A percentile compares a stretch with the other conserved stretches of the same genome.
Conservation (phyloP, 1,140 invertebrate species). For the Cryptotermes secundus region DNA sequence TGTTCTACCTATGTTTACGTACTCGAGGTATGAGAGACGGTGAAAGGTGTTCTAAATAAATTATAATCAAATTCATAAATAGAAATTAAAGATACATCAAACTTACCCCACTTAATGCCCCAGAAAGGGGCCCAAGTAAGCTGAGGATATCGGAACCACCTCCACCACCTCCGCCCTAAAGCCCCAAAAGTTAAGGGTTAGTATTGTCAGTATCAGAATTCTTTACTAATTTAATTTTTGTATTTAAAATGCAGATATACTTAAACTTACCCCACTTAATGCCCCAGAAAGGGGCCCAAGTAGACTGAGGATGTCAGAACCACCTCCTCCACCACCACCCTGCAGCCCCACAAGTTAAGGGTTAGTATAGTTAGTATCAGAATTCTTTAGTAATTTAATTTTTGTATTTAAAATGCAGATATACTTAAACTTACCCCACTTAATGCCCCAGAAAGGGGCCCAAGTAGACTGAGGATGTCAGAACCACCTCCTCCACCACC, state of each 20-base stretch:
- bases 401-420: too few relatives aligned
- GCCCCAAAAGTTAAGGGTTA: too few relatives aligned
- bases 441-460: slow-evolving; percentile 38
- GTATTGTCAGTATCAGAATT: too few relatives aligned
- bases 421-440: slow-evolving; percentile 36
- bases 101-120: slow-evolving; percentile 39
- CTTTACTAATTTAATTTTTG: too few relatives aligned
- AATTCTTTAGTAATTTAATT: too few relatives aligned
- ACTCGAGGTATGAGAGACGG: too few relatives aligned
- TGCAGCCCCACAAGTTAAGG: not conserved
- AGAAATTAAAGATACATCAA: not conserved
- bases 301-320: slow-evolving; percentile 36
- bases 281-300: slow-evolving; percentile 39
- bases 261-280: slow-evolving; percentile 38
- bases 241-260: too few relatives aligned
- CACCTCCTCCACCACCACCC: slow-evolving; percentile 1
- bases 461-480: slow-evolving; percentile 38
- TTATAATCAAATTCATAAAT: not conserved
- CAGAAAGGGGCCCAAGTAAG: slow-evolving; percentile 37
- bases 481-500: not conserved
- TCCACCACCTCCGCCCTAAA: slow-evolving; percentile 21
- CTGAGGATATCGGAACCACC: slow-evolving; percentile 31
- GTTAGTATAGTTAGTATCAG: not conserved
- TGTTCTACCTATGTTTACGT: too few relatives aligned
- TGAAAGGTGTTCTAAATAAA: too few relatives aligned